phyloP scores from a whole-genome alignment of 1,140 invertebrate genomes.

The Trypoxylus dichotomus region DNA sequence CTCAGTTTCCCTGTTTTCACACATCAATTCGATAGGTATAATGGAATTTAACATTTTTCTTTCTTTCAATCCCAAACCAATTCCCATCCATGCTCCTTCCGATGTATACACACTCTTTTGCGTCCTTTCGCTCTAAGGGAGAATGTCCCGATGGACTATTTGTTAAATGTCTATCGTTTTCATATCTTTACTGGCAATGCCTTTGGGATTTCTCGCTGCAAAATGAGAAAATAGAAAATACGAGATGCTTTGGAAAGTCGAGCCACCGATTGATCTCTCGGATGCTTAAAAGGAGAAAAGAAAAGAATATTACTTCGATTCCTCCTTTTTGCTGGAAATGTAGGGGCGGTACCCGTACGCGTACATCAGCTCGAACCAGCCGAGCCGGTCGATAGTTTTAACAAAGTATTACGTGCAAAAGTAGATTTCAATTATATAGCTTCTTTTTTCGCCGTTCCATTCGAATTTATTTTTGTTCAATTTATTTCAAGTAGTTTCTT shows the following conservation, averaged over 20 bases:
- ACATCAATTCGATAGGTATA: too few relatives aligned
- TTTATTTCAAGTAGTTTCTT: neutral
- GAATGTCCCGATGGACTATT: constrained; percentile 8
- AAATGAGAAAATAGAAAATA: constrained; percentile 19
- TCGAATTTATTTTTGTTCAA: neutral
- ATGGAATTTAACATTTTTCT: neutral
- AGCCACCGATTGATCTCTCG: constrained; percentile 11
- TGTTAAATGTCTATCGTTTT: constrained; percentile 25
- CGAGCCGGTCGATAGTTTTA: neutral
- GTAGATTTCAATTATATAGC: neutral
- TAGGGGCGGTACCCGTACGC: neutral
- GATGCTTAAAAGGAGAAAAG: constrained; percentile 16
- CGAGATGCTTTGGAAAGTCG: constrained; percentile 15
- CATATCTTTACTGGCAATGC: neutral
- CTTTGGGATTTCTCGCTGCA: constrained; percentile 3
- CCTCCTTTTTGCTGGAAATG: neutral
- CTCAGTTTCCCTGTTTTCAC: too few relatives aligned
- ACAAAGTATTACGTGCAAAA: neutral
- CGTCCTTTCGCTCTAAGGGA: neutral
- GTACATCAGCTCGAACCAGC: neutral
- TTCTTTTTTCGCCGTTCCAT: neutral
- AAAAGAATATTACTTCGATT: neutral
- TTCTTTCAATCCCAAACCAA: neutral
- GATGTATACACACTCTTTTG: neutral
- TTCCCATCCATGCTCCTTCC: neutral